phyloP scores from a whole-genome alignment of 1,140 invertebrate genomes.

The Halesus radiatus region DNA sequence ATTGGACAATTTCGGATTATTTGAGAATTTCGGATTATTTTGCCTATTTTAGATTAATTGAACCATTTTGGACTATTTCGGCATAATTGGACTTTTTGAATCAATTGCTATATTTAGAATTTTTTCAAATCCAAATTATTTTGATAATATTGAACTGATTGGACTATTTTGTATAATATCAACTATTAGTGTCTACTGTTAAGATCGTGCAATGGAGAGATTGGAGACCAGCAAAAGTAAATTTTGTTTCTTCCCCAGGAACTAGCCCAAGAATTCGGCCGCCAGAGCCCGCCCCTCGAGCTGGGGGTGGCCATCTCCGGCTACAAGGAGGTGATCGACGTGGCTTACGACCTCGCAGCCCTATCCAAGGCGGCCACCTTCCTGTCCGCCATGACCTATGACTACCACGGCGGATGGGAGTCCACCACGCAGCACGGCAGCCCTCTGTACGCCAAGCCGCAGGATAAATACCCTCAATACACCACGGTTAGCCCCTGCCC shows the following conservation, averaged over 20 bases:
- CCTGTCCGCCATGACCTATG: constrained; percentile 90
- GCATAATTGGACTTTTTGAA: too few relatives aligned
- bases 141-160: too few relatives aligned
- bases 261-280: constrained; percentile 81
- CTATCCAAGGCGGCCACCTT: constrained; percentile 83
- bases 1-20: too few relatives aligned
- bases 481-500: constrained; percentile 76
- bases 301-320: constrained; percentile 90
- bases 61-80: too few relatives aligned
- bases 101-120: too few relatives aligned
- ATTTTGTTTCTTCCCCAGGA: too few relatives aligned
- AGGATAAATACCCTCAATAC: constrained; percentile 80
- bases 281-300: constrained; percentile 75
- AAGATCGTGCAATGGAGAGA: too few relatives aligned
- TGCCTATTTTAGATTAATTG: too few relatives aligned
- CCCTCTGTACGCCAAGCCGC: constrained; percentile 76
- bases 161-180: background rate
- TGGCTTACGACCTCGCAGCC: constrained; percentile 82
- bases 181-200: too few relatives aligned
- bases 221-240: too few relatives aligned
- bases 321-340: constrained; percentile 89
- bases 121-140: too few relatives aligned
- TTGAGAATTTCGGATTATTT: too few relatives aligned
- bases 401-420: constrained; percentile 92
- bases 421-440: constrained; percentile 85